These are phyloP conservation scores for Drosophila triauraria DNA, from an alignment of 1,140 invertebrate genomes.

Conservation along the genomic window DNA sequence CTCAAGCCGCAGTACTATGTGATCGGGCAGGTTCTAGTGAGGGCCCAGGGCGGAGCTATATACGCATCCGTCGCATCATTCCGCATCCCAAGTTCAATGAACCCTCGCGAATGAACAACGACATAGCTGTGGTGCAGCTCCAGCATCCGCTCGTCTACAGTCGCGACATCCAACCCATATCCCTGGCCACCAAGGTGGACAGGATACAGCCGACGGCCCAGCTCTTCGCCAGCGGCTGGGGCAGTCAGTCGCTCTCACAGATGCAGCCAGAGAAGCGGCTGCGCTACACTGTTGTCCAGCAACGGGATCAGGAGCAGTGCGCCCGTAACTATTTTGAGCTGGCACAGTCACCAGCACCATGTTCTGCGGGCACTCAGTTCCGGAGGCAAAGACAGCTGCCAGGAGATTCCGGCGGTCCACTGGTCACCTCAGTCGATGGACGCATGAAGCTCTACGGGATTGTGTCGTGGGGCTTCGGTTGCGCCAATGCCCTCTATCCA, in stretches of 20 bases:
- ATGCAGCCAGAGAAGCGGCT: conserved; percentile 49
- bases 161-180: conserved; percentile 58
- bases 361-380: conserved; percentile 69
- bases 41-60: conserved; percentile 51
- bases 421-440: conserved; percentile 84
- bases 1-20: conserved; percentile 50
- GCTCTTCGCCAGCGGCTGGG: conserved; percentile 76
- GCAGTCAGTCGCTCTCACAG: conserved; percentile 33
- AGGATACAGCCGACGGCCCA: conserved; percentile 22
- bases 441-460: conserved; percentile 86
- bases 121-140: conserved; percentile 65
- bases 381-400: conserved; percentile 70
- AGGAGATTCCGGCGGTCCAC: conserved; percentile 88
- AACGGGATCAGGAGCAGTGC: conserved; percentile 54
- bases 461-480: conserved; percentile 87
- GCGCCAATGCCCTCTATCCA: conserved; percentile 85
- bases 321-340: conserved; percentile 54
- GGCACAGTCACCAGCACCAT: conserved; percentile 65
- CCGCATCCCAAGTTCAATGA: conserved; percentile 59
- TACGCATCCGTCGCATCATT: conserved; percentile 50
- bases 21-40: conserved; percentile 61
- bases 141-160: conserved; percentile 51
- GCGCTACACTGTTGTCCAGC: conserved; percentile 54
- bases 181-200: conserved; percentile 48
- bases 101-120: conserved; percentile 71